phyloP scores from a whole-genome alignment of 2,888 invertebrate species.

The Pseudococcus jackbeardsleyi region DNA sequence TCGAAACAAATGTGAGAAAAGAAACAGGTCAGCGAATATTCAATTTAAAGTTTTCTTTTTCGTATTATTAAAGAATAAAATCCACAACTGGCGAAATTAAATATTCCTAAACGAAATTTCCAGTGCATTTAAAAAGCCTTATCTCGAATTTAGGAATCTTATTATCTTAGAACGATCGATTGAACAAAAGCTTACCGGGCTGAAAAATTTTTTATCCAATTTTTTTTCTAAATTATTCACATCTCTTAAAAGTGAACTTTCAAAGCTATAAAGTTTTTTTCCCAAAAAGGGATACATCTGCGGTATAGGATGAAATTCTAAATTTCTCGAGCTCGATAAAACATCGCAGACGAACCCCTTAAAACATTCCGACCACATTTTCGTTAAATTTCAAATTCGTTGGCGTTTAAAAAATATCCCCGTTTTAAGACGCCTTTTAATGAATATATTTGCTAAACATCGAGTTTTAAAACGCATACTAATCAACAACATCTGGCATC shows the following conservation, averaged over 20 bases:
- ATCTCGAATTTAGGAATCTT: neutral
- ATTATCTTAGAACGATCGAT: neutral
- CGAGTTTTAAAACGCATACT: constrained; percentile 12
- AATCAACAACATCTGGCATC: constrained; percentile 15
- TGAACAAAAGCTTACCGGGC: neutral
- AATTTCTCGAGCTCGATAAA: neutral
- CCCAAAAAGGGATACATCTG: constrained; percentile 8
- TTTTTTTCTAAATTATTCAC: neutral
- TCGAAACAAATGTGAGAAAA: neutral
- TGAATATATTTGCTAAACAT: constrained; percentile 15
- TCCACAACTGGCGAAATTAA: too few relatives aligned
- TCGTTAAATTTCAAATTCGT: neutral
- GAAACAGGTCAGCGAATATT: neutral
- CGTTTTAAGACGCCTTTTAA: neutral
- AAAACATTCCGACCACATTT: neutral
- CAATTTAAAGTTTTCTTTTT: neutral
- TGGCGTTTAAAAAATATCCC: constrained; percentile 4
- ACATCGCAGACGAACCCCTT: neutral
- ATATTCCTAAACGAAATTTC: too few relatives aligned
- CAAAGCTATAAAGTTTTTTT: neutral
- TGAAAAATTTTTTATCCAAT: neutral
- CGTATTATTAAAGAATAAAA: too few relatives aligned
- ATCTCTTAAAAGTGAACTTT: neutral
- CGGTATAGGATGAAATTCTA: neutral
- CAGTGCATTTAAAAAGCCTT: too few relatives aligned